These are phyloP conservation scores for Drosophila ogumai DNA, from an alignment of 1,140 invertebrate species.

Conservation along the genomic window DNA sequence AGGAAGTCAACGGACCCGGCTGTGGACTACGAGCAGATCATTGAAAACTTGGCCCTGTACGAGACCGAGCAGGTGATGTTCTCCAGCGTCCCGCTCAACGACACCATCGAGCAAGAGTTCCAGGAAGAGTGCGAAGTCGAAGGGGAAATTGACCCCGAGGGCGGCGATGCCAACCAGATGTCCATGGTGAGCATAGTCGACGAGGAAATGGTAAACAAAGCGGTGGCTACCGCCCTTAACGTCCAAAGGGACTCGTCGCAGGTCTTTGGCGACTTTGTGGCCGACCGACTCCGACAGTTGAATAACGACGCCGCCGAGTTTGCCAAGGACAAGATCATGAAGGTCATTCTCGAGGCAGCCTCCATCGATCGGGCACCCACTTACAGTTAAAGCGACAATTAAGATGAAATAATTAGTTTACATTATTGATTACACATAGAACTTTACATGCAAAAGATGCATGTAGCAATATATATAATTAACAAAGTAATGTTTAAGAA, in stretches of 20 bases:
- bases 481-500: neutral
- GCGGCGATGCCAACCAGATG: neutral
- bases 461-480: constrained; percentile 20
- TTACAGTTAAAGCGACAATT: constrained; percentile 37
- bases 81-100: constrained; percentile 29
- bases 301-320: constrained; percentile 51
- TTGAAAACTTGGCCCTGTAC: constrained; percentile 64
- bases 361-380: constrained; percentile 46
- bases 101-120: constrained; percentile 16
- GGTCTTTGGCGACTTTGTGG: constrained; percentile 72
- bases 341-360: constrained; percentile 56
- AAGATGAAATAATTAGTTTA: constrained; percentile 32
- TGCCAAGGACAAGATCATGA: constrained; percentile 70
- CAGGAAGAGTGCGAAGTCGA: constrained; percentile 12
- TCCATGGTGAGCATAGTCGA: constrained; percentile 27
- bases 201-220: constrained; percentile 68
- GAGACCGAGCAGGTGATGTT: constrained; percentile 66
- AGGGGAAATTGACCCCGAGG: neutral
- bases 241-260: constrained; percentile 57
- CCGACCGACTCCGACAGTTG: constrained; percentile 60
- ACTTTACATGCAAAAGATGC: constrained; percentile 15
- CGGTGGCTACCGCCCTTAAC: constrained; percentile 49
- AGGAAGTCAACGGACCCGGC: constrained; percentile 1
- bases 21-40: constrained; percentile 66
- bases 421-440: constrained; percentile 9